Evolutionary conservation across 64 coral and sea anemone genomes (phyloP).

Genomic region (Montipora efflorescens): DNA sequence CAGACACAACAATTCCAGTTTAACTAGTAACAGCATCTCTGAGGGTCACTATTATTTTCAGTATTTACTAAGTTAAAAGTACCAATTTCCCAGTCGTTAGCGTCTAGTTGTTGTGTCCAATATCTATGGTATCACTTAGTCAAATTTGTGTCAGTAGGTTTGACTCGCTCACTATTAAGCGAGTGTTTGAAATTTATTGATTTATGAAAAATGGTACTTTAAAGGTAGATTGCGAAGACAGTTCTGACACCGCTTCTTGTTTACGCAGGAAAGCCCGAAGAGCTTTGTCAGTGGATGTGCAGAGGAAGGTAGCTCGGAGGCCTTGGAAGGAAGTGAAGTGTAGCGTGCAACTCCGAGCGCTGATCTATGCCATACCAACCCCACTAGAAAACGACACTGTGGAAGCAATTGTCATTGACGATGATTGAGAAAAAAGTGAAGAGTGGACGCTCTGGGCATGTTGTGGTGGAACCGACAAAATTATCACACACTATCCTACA

Average conservation of each 20-base stretch:
- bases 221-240: no score
- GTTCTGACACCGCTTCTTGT: neutral
- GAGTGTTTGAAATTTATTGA: no score
- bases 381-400: slow-evolving; percentile 57
- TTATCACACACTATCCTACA: neutral
- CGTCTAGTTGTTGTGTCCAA: no score
- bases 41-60: no score
- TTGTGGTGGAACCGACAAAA: neutral
- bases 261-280: slow-evolving; percentile 87
- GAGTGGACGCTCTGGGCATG: neutral
- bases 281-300: slow-evolving; percentile 59
- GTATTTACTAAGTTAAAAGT: no score
- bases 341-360: slow-evolving; percentile 77
- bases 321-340: slow-evolving; percentile 95
- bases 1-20: no score
- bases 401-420: slow-evolving; percentile 90
- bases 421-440: slow-evolving; percentile 57
- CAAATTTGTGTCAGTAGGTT: no score
- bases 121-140: no score
- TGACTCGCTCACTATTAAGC: no score
- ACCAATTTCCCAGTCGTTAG: no score
- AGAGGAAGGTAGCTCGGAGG: slow-evolving; percentile 74
- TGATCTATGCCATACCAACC: slow-evolving; percentile 50
- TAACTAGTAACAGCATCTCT: no score
- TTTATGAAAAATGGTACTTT: no score